Conservation (phyloP, 2,113 vertebrate species). For the Sula dactylatra region DNA sequence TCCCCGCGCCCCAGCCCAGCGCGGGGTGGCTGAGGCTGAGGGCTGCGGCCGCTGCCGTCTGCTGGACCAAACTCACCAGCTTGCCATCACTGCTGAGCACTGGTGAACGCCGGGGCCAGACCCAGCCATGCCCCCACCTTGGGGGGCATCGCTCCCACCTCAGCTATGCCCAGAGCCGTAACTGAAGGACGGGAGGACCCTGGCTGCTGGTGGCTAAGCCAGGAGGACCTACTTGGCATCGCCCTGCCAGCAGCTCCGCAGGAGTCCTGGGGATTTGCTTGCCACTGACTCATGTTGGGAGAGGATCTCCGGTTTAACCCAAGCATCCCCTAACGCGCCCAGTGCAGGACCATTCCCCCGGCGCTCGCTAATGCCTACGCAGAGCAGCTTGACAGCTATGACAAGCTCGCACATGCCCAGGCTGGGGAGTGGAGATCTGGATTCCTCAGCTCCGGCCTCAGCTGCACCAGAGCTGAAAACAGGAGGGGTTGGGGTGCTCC, state of each 20-base stretch:
- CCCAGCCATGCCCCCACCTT: accelerated
- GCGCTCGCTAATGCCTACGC: accelerated
- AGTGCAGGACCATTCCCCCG: accelerated
- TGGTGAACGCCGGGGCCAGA: background rate
- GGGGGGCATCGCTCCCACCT: background rate
- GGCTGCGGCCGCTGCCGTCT: background rate
- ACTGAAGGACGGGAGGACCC: background rate
- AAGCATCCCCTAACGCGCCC: accelerated
- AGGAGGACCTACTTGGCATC: accelerated
- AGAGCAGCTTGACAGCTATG: accelerated
- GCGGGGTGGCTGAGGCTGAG: background rate
- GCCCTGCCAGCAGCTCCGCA: accelerated
- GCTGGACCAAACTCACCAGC: background rate
- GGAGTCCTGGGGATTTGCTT: background rate
- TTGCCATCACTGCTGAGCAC: accelerated
- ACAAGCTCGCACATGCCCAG: accelerated
- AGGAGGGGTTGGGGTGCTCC: too few relatives aligned
- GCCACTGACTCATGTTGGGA: accelerated
- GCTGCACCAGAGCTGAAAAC: background rate
- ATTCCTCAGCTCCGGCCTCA: background rate
- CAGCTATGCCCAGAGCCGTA: accelerated
- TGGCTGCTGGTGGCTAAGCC: accelerated
- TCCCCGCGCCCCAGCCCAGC: background rate
- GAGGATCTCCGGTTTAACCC: background rate
- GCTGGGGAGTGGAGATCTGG: background rate